A percentile compares a stretch with the other conserved stretches of the same genome.
phyloP scores from a whole-genome alignment of 1,140 invertebrate species.

The Charaxes varanes region DNA sequence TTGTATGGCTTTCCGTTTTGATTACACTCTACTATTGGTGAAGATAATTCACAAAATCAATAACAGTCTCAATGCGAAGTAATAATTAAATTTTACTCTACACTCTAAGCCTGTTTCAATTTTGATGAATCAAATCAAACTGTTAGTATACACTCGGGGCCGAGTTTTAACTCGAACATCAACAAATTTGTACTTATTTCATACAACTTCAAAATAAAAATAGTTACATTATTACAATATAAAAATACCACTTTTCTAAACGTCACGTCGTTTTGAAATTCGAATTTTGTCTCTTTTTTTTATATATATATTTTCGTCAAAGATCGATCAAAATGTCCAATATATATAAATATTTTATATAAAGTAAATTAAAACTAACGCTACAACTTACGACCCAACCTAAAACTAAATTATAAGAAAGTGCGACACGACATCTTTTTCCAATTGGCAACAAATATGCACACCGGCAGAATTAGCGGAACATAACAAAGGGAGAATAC shows the following conservation, averaged over 20 bases:
- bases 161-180: conserved; percentile 35
- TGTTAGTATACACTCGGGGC: conserved; percentile 46
- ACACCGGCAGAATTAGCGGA: too few species aligned
- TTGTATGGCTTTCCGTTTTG: conserved; percentile 65
- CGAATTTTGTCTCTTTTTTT: conserved; percentile 36
- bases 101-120: conserved; percentile 33
- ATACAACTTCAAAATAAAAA: conserved; percentile 55
- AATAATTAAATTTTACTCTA: conserved; percentile 6
- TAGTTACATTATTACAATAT: conserved; percentile 43
- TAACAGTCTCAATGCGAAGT: conserved; percentile 35
- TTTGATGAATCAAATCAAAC: conserved; percentile 35
- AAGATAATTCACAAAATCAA: conserved; percentile 43
- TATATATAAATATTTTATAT: conserved; percentile 29
- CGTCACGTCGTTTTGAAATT: conserved; percentile 51
- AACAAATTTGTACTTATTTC: conserved; percentile 65
- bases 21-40: conserved; percentile 40
- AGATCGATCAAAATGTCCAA: conserved; percentile 6
- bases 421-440: too few species aligned
- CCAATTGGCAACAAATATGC: too few species aligned
- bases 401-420: conserved; percentile 42
- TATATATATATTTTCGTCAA: conserved; percentile 30
- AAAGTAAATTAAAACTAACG: conserved; percentile 33
- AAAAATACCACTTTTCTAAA: conserved; percentile 58
- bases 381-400: conserved; percentile 37
- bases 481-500: too few species aligned